These are phyloP conservation scores for Fulica atra DNA, from an alignment of 2,113 vertebrate genomes.

Conservation along the genomic window DNA sequence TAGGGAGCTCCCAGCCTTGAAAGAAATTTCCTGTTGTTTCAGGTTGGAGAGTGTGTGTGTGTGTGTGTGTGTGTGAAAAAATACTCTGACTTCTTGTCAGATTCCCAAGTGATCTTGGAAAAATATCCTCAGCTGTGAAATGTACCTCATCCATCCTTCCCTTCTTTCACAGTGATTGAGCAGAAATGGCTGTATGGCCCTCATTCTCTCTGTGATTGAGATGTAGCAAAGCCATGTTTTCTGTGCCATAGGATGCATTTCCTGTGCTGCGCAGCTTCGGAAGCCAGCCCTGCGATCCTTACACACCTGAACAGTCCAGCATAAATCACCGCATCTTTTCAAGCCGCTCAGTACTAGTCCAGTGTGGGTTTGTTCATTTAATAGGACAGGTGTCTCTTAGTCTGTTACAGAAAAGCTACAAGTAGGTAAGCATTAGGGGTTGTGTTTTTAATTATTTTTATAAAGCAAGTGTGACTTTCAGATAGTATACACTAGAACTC, in stretches of 20 bases:
- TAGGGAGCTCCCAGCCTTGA: not conserved
- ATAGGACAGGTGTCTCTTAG: not conserved
- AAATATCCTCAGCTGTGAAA: not conserved
- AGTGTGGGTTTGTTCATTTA: not conserved
- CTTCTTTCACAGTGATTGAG: not conserved
- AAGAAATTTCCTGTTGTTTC: not conserved
- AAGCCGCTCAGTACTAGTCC: not conserved
- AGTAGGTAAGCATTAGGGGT: not conserved
- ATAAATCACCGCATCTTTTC: not conserved
- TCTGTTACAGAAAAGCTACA: not conserved
- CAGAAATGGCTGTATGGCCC: not conserved
- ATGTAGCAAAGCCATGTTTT: not conserved
- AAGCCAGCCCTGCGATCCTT: not conserved
- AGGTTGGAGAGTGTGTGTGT: not conserved
- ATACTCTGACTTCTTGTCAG: not conserved
- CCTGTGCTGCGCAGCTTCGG: not conserved
- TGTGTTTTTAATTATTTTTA: not conserved
- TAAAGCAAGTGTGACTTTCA: not conserved
- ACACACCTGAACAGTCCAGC: fast-evolving
- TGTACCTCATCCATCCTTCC: not conserved
- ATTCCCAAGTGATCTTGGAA: not conserved
- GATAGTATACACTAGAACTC: not conserved
- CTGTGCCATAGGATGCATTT: not conserved
- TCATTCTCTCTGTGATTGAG: not conserved
- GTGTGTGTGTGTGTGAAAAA: not conserved